Conservation (phyloP, 2,113 vertebrate species). For the Notarius lentiginosus region DNA sequence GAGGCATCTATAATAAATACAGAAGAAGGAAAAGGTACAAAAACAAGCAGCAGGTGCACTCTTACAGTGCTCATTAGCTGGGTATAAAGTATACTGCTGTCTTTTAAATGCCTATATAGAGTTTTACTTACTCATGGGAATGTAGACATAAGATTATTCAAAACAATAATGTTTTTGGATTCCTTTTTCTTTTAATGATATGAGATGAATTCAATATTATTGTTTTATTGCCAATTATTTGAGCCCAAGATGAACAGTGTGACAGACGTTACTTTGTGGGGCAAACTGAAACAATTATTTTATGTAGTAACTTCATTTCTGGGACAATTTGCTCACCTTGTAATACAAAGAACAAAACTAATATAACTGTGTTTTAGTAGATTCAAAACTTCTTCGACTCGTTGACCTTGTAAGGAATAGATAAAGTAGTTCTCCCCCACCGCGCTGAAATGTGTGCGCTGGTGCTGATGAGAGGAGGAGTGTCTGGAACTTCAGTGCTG, state of each 20-base stretch:
- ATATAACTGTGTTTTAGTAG: not conserved
- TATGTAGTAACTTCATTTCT: not conserved
- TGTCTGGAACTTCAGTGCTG: constrained; percentile 47
- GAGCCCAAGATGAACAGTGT: not conserved
- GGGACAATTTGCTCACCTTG: not conserved
- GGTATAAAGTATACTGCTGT: constrained; percentile 6
- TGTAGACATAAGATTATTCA: not conserved
- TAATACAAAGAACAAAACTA: not conserved
- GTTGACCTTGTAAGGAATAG: constrained; percentile 6
- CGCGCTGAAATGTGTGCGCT: constrained; percentile 20
- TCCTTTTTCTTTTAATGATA: not conserved
- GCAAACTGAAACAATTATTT: not conserved
- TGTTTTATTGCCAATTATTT: constrained; percentile 5
- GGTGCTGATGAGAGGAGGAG: constrained; percentile 42
- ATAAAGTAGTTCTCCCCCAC: constrained; percentile 10
- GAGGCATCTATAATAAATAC: not conserved
- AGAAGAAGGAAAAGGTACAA: not conserved
- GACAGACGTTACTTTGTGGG: not conserved
- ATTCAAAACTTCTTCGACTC: not conserved
- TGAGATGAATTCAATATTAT: not conserved
- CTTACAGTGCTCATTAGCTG: constrained; percentile 10
- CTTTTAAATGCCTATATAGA: not conserved
- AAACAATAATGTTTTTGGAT: not conserved
- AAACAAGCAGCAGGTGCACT: constrained; percentile 12
- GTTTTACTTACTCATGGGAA: not conserved